Evolutionary conservation across 2,888 invertebrate genomes (phyloP).

Genomic region (Epistrophe grossulariae): DNA sequence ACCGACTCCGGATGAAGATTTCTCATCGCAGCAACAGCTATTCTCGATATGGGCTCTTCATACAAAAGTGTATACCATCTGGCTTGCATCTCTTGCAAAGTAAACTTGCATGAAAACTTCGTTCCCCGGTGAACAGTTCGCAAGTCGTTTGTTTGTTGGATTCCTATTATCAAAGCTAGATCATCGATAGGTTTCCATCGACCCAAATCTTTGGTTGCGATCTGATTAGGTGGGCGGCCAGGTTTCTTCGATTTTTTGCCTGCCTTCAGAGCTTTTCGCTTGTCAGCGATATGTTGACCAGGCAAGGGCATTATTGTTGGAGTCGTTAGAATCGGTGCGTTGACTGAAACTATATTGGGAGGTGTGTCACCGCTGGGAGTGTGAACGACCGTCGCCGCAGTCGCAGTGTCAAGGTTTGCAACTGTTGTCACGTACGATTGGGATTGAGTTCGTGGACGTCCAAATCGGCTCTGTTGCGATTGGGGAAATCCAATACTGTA

Average conservation of each 20-base stretch:
- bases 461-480: slow-evolving; percentile 79
- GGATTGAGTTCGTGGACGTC: slow-evolving; percentile 84
- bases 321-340: slow-evolving; percentile 64
- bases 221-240: slow-evolving; percentile 81
- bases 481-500: slow-evolving; percentile 91
- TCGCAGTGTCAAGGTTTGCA: slow-evolving; percentile 39
- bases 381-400: slow-evolving; percentile 33
- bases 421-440: slow-evolving; percentile 82
- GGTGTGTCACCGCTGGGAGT: slow-evolving; percentile 53
- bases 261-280: slow-evolving; percentile 71
- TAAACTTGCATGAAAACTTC: slow-evolving; percentile 98
- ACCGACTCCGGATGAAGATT: slow-evolving; percentile 96
- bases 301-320: slow-evolving; percentile 63
- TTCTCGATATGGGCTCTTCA: slow-evolving; percentile 96
- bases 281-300: slow-evolving; percentile 63
- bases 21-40: slow-evolving; percentile 96
- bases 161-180: slow-evolving; percentile 95
- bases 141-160: slow-evolving; percentile 94
- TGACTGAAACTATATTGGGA: slow-evolving; percentile 61
- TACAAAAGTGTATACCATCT: slow-evolving; percentile 98
- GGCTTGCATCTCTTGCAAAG: slow-evolving; percentile 95
- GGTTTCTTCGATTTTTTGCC: slow-evolving; percentile 78
- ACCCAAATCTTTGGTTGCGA: slow-evolving; percentile 93
- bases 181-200: slow-evolving; percentile 99
- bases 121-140: slow-evolving; percentile 94